Evolutionary conservation across 2,113 vertebrate genomes (phyloP), one percentile per base, ranked within the genome.

Genomic region (Irena cyanogastra): DNA sequence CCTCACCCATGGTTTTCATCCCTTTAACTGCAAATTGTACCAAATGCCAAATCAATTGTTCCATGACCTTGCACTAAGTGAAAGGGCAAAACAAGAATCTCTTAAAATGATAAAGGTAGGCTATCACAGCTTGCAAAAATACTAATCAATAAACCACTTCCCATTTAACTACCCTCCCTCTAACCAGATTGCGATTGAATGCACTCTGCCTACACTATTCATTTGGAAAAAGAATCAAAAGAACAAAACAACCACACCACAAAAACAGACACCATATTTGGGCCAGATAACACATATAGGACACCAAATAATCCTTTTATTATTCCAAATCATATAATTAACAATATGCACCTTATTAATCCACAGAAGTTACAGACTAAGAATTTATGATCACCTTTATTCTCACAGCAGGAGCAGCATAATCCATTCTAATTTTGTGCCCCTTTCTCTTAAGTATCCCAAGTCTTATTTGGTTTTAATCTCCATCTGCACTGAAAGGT

Each of bases 111-210:
- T 84, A 84, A 96, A 95, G 68, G 64, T 91, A 92, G 77, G 72
- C 81, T 87, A 94, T 64, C 87, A 78, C 60, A 68, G 69, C 69
- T 78, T 82, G 82, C 44, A 39, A 72, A 89, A 94, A 82, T 2
- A 71, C 27, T 77, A 71, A 95, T 94, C 95, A 93, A 93, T 94
- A 95, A 93, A 91, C 78, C 74, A 68, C 81, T 96, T 93, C 74
- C 93, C 81, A n/a, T 71, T 87, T 75, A 91, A 87, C 81, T 94
- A 33, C 41, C 44, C 21, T 87, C 24, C 27, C 68, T 71, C 77
- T 84, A 87, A 85, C 72, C 83, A 87, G 68, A 69, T 30, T 1
- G 2, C 87, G 68, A 92, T 49, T 86, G 68, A 92, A 89, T 37
- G 66, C 61, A 88, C 44, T 60, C 49, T 93, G 57, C 44, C 70